Percentiles rank a stretch among this genome's conserved stretches.
Conservation (phyloP, 2,888 invertebrate genomes). For the Nezara viridula region DNA sequence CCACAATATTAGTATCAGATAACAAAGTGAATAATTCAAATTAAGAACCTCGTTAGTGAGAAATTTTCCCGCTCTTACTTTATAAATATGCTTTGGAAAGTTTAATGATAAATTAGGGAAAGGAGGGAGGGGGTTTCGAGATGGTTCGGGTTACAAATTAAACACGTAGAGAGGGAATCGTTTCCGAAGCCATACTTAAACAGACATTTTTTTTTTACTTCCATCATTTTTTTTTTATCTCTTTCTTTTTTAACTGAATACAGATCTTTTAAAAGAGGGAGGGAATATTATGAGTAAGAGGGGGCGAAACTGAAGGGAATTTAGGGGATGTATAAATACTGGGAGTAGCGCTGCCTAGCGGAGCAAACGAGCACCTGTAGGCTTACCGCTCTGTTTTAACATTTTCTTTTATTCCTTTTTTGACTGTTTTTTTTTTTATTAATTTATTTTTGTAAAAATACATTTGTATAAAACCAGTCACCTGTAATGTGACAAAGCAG, state of each 20-base stretch:
- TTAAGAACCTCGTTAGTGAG: slow-evolving; percentile 58
- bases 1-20: slow-evolving; percentile 25
- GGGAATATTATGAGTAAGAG: slow-evolving; percentile 38
- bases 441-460: neutral
- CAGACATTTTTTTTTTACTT: slow-evolving; percentile 52
- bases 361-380: neutral
- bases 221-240: slow-evolving; percentile 33
- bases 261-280: slow-evolving; percentile 57
- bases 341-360: slow-evolving; percentile 5
- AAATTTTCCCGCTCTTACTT: slow-evolving; percentile 48
- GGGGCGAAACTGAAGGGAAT: slow-evolving; percentile 18
- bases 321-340: slow-evolving; percentile 59
- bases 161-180: slow-evolving; percentile 58
- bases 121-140: neutral
- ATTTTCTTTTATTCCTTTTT: neutral
- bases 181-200: slow-evolving; percentile 55
- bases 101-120: slow-evolving; percentile 55
- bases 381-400: neutral
- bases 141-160: slow-evolving; percentile 58
- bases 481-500: neutral
- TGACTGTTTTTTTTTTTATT: neutral
- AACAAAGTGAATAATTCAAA: slow-evolving; percentile 59
- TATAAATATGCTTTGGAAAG: slow-evolving; percentile 55
- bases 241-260: slow-evolving; percentile 47
- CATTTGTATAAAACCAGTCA: neutral